phyloP scores from a whole-genome alignment of 2,113 vertebrate genomes.

The Odocoileus virginianus region DNA sequence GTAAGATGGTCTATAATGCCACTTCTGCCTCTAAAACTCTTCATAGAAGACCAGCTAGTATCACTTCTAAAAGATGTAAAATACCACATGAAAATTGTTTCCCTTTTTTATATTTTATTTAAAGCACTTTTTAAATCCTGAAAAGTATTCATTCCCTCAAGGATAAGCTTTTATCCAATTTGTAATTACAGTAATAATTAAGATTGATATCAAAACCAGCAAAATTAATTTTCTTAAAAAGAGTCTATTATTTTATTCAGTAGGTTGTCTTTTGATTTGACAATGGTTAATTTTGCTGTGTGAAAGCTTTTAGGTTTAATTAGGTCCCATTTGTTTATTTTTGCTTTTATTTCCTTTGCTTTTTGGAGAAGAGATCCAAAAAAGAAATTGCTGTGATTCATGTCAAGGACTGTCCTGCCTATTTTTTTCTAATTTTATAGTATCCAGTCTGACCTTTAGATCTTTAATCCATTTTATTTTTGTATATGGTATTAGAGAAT shows the following conservation, averaged over 20 bases:
- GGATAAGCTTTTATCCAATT: background rate
- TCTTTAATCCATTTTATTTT: background rate
- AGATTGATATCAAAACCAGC: background rate
- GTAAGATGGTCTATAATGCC: background rate
- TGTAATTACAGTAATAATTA: constrained; percentile 11
- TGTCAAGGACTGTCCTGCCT: background rate
- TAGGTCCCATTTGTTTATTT: background rate
- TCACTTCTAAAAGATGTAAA: background rate
- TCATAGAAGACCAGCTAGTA: background rate
- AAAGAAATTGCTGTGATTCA: background rate
- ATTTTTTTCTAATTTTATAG: background rate
- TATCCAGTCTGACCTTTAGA: background rate
- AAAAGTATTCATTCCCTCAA: background rate
- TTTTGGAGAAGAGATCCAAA: background rate
- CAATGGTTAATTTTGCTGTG: background rate
- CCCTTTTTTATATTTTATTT: background rate
- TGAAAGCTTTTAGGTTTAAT: background rate
- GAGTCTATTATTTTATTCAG: background rate
- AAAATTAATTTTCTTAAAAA: constrained; percentile 12
- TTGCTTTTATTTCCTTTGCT: background rate
- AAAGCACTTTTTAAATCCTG: background rate
- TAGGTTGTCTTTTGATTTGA: background rate
- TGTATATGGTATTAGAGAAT: background rate
- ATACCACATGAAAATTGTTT: background rate
- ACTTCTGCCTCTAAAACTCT: background rate